Conservation (phyloP, 2,113 vertebrate species). For the Leucopsar rothschildi region DNA sequence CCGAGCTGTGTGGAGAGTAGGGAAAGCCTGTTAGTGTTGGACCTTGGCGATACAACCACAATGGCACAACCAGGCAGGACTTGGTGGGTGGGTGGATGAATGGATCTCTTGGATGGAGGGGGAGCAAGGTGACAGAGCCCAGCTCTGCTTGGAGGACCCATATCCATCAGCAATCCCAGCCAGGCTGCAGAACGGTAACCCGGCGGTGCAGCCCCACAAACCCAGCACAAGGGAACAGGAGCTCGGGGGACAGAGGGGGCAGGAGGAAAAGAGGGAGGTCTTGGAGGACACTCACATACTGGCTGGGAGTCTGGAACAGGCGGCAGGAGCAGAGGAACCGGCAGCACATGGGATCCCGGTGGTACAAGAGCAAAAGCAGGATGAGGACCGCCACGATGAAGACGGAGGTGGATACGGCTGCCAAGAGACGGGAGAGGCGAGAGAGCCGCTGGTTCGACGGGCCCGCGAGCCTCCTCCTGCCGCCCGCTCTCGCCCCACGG, state of each 20-base stretch:
- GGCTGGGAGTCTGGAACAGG: slow-evolving; percentile 63
- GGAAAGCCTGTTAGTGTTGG: neutral
- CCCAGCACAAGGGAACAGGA: neutral
- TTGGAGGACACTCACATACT: slow-evolving; percentile 66
- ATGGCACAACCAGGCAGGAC: neutral
- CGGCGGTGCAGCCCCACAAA: accelerated
- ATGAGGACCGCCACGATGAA: slow-evolving; percentile 77
- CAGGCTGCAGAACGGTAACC: neutral
- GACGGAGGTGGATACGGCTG: slow-evolving; percentile 75
- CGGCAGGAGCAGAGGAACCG: slow-evolving; percentile 76
- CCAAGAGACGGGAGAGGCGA: neutral
- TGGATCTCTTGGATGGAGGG: neutral
- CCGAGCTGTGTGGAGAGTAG: neutral
- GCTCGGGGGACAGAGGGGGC: accelerated
- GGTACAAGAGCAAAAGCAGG: slow-evolving; percentile 78
- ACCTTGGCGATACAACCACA: neutral
- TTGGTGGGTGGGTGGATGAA: neutral
- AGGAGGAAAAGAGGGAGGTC: neutral
- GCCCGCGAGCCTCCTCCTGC: neutral
- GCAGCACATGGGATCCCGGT: slow-evolving; percentile 77
- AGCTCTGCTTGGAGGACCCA: neutral
- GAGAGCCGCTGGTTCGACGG: neutral
- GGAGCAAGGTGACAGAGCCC: neutral
- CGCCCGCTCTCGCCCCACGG: neutral
- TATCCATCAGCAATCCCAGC: neutral